Conservation (phyloP, 2,797 vertebrate genomes). For the Discoglossus pictus region DNA sequence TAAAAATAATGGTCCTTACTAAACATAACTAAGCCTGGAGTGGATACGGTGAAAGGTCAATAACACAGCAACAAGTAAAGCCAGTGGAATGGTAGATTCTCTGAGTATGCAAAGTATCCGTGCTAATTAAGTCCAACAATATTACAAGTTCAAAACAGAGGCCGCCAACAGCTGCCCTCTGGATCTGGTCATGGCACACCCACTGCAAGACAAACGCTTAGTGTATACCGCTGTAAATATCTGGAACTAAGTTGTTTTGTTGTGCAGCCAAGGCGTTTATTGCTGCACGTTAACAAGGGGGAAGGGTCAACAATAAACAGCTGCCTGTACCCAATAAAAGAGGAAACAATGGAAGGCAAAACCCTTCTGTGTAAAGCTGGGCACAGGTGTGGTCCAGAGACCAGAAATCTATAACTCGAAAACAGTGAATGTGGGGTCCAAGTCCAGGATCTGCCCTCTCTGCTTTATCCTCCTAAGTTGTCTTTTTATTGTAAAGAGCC, state of each 20-base stretch:
- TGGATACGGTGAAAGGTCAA: conserved; percentile 39
- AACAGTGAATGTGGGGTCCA: too few species aligned
- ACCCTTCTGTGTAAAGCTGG: background rate
- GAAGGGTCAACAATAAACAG: conserved; percentile 12
- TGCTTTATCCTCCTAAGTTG: conserved; percentile 11
- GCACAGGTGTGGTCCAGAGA: background rate
- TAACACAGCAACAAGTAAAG: conserved; percentile 24
- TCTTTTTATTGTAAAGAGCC: too few species aligned
- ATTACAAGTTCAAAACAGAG: conserved; percentile 19
- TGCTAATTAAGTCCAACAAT: conserved; percentile 32
- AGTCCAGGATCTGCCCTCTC: background rate
- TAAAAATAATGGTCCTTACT: conserved; percentile 36
- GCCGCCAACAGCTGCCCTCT: conserved; percentile 33
- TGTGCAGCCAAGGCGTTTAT: conserved; percentile 28
- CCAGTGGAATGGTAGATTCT: conserved; percentile 33
- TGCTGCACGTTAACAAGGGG: conserved; percentile 18
- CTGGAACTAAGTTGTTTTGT: conserved; percentile 24
- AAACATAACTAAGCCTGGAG: conserved; percentile 14
- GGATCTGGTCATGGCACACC: background rate
- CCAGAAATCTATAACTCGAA: background rate
- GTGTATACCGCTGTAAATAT: conserved; percentile 13
- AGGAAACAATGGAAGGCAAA: background rate
- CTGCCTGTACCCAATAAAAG: conserved; percentile 24
- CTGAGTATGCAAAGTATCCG: conserved; percentile 37
- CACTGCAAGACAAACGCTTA: background rate